These are phyloP conservation scores for Meteorus cinctellus DNA, from an alignment of 2,888 invertebrate species.

Conservation along the genomic window DNA sequence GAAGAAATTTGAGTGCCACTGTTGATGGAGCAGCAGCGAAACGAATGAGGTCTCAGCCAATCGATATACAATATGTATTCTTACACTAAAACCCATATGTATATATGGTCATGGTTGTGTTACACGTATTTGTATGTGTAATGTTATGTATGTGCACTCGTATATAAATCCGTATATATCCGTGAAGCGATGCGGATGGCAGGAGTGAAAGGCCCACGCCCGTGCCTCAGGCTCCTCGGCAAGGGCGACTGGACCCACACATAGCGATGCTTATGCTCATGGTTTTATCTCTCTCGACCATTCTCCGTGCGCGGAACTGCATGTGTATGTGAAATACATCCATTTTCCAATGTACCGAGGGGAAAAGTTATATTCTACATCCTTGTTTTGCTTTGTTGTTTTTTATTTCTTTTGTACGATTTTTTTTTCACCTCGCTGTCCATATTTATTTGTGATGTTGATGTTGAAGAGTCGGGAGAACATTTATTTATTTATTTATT, in stretches of 20 bases:
- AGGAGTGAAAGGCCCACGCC: constrained; percentile 74
- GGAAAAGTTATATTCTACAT: constrained; percentile 11
- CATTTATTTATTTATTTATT: neutral
- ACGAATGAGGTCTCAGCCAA: constrained; percentile 21
- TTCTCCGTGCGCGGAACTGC: constrained; percentile 24
- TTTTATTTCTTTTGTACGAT: neutral
- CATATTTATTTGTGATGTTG: neutral
- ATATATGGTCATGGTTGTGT: neutral
- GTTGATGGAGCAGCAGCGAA: constrained; percentile 54
- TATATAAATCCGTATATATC: constrained; percentile 50
- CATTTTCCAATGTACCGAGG: constrained; percentile 7
- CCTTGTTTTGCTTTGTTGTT: neutral
- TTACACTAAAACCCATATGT: constrained; percentile 5
- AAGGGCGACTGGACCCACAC: constrained; percentile 72
- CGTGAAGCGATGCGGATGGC: constrained; percentile 68
- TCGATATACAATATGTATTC: constrained; percentile 15
- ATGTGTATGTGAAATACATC: neutral
- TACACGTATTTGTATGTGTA: neutral
- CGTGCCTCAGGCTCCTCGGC: constrained; percentile 72
- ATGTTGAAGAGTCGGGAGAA: neutral
- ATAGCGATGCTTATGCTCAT: constrained; percentile 35
- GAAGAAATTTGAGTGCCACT: constrained; percentile 58
- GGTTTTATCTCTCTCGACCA: constrained; percentile 19
- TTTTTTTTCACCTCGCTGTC: neutral
- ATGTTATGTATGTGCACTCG: constrained; percentile 29